These are phyloP conservation scores for Aptenodytes forsteri DNA, from an alignment of 2,113 vertebrate species.

Conservation along the genomic window DNA sequence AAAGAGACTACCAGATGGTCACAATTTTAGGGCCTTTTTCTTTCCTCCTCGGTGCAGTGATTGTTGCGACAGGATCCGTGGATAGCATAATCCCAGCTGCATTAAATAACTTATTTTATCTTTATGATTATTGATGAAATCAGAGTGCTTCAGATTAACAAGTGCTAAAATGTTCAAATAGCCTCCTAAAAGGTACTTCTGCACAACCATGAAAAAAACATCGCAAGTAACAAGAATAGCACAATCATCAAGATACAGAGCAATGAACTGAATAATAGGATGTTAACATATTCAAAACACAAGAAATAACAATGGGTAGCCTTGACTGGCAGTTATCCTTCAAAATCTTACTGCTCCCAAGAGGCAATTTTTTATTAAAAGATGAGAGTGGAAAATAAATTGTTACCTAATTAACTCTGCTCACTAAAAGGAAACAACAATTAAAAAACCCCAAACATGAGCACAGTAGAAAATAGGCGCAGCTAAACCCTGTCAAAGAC, in stretches of 20 bases:
- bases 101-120: background rate
- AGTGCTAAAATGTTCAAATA: background rate
- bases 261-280: conserved; percentile 31
- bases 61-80: background rate
- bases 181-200: background rate
- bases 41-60: background rate
- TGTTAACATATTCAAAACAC: conserved; percentile 17
- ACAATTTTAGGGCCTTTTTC: background rate
- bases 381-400: conserved; percentile 36
- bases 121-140: conserved; percentile 16
- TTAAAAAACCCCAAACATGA: background rate
- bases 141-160: background rate
- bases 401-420: conserved; percentile 18
- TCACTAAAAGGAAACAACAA: conserved; percentile 18
- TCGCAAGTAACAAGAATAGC: background rate
- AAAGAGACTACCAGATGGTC: background rate
- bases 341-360: conserved; percentile 36
- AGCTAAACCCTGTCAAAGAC: background rate
- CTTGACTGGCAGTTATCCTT: conserved; percentile 50
- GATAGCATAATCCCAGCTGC: background rate
- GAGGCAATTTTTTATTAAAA: conserved; percentile 28
- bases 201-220: background rate
- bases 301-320: conserved; percentile 39
- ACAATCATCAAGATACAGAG: background rate
- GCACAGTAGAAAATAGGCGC: background rate